Evolutionary conservation across 2,113 vertebrate genomes (phyloP), one percentile per base, ranked within the genome.

Genomic region (Hippoglossus stenolepis): DNA sequence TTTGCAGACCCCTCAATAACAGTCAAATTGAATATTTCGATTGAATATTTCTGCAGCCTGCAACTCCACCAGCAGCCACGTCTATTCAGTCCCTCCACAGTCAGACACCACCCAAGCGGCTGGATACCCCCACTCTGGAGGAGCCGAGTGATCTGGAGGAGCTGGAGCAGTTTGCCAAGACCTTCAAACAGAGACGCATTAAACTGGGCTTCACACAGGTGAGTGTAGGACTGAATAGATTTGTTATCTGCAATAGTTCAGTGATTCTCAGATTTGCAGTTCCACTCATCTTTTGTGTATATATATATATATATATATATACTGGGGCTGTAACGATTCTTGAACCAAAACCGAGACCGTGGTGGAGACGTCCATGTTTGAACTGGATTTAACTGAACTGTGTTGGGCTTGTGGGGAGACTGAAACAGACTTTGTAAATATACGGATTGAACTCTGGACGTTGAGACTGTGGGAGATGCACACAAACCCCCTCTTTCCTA

Each of bases 201-300:
- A 99, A 99, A 95, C 96, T 99, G 89, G 98, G 98, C 92, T 99
- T 99, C 93, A 99, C 98, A 94, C 98, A 99, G 98, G 98, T 99
- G 90, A 54, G 83, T 80, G 14, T 4, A 31, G 40, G 11, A 43
- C 12, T 63, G 26, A 53, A 28, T 13, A 35, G 6, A 57, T 40
- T 72, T 56, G 38, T 62, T 38, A 60, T 65, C 56, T 6, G 23
- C 24, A 24, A 24, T n/a, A 18, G 12, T 51, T 70, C 21, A 31
- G 28, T 71, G 18, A 47, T 77, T 58, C 23, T 65, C 59, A 51
- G 54, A 53, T 51, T 26, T 57, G 13, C 4, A 24, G 13, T 63
- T 61, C 60, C 4, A 54, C 57, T 6, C 5, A 2, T 7, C 31
- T 31, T 31, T 7, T 31, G 31, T 31, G 31, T 31, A 31, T 31